Evolutionary conservation across 2,888 invertebrate genomes (phyloP), one percentile per base, ranked within the genome.

Genomic region (Callinectes sapidus): DNA sequence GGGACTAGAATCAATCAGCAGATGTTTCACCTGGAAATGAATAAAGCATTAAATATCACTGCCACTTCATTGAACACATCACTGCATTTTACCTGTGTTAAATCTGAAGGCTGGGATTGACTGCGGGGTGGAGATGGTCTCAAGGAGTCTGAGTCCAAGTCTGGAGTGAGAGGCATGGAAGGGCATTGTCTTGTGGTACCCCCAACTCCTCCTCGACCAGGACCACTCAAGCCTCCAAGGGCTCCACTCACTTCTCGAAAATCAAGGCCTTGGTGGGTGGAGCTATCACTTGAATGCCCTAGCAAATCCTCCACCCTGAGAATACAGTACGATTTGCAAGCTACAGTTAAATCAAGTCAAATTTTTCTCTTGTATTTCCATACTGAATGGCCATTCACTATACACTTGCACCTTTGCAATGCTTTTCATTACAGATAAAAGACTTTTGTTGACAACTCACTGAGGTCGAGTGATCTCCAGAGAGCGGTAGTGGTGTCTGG

Each of bases 121-220:
- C 94, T 94, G 91, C 93, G 93, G 10, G 93, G 94, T 54, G 94
- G 94, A n/a, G 91, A 92, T 32, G 94, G 93, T 66, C 93, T 92
- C 81, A 92, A 71, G 61, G 92, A 87, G 28, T 93, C 94, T 35
- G 91, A 55, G 39, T 93, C 94, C 2, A 93, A 85, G 93, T 94
- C 94, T 54, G 94, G 93, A 54, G 93, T 93, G 28, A 93, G 90
- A 48, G 94, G 93, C 93, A 93, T 93, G 71, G 94, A 94, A 85
- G 94, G 94, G 71, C 94, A 93, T 10, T 89, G 92, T 90, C 94
- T 92, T 1, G 91, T 85, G 6, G 91, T 71, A 18, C 90, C 81
- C n/a, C 89, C 91, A 23, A 81, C n/a, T 13, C 81, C 93, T 35
- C 92, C 94, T 54, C 92, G 91, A 55, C 94, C 89, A 42, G 90